A percentile compares a stretch with the other conserved stretches of the same genome.
These are phyloP conservation scores for Hyles euphorbiae DNA, from an alignment of 1,140 invertebrate genomes.

Conservation along the genomic window DNA sequence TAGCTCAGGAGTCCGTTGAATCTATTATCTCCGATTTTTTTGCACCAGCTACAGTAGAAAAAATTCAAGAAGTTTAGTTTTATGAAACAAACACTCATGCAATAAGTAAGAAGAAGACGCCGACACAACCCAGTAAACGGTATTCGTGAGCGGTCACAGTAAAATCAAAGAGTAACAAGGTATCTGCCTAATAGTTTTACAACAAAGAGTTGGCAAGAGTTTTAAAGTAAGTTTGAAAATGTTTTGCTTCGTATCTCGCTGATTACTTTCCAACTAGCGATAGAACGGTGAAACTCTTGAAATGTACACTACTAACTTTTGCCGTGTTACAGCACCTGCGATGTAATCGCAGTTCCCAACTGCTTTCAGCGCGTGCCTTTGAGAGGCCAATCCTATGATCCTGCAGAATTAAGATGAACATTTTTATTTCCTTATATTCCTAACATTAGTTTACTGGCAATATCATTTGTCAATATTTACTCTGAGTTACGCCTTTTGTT, in stretches of 20 bases:
- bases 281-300: conserved; percentile 19
- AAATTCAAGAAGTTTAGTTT: no score
- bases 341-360: conserved; percentile 23
- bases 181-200: conserved; percentile 4
- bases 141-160: no score
- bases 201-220: conserved; percentile 10
- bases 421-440: conserved; percentile 8
- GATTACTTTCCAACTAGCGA: conserved; percentile 37
- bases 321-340: conserved; percentile 12
- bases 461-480: conserved; percentile 33
- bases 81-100: no score
- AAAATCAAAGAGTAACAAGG: conserved; percentile 2
- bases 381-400: conserved; percentile 14
- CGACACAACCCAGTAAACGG: no score
- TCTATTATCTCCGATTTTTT: no score
- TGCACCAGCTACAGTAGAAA: no score
- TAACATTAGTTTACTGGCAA: conserved; percentile 26
- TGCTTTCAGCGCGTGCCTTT: conserved; percentile 19
- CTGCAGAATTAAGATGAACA: neutral
- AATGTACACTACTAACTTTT: conserved; percentile 28
- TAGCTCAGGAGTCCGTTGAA: no score
- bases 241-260: conserved; percentile 32
- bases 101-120: no score
- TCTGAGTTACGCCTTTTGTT: conserved; percentile 37
- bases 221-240: conserved; percentile 32